A percentile compares a stretch with the other conserved stretches of the same genome.
These are phyloP conservation scores for Caenorhabditis tropicalis DNA, from an alignment of 1,140 invertebrate genomes.

Conservation along the genomic window DNA sequence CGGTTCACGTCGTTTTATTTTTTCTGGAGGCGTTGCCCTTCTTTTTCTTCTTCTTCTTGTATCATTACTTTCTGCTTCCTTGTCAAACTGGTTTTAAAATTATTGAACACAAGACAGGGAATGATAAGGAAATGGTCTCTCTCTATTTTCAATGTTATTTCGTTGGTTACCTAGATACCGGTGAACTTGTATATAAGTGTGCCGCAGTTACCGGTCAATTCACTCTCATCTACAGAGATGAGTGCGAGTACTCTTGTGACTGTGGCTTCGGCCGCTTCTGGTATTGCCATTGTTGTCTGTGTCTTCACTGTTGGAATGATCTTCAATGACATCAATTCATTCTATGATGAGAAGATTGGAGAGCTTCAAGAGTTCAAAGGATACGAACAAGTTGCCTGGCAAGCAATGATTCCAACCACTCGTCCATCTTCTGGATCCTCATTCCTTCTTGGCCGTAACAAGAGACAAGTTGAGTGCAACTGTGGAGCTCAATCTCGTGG, in stretches of 20 bases:
- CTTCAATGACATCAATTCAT: slow-evolving; percentile 57
- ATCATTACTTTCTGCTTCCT: slow-evolving; percentile 6
- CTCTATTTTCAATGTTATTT: neutral
- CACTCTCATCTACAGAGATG: slow-evolving; percentile 38
- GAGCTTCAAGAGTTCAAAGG: slow-evolving; percentile 54
- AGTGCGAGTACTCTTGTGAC: slow-evolving; percentile 47
- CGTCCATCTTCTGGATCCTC: slow-evolving; percentile 2
- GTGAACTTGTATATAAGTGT: neutral
- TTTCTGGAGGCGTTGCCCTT: slow-evolving; percentile 30
- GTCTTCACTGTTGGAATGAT: slow-evolving; percentile 50
- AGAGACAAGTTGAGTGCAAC: slow-evolving; percentile 58
- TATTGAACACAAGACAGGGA: slow-evolving; percentile 27
- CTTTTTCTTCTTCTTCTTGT: too few species aligned
- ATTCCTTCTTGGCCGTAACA: slow-evolving; percentile 52
- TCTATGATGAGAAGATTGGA: slow-evolving; percentile 54
- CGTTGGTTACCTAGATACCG: neutral
- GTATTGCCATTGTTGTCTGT: slow-evolving; percentile 51
- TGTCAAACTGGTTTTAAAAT: slow-evolving; percentile 35
- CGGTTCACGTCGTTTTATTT: slow-evolving; percentile 30
- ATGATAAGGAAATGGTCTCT: neutral
- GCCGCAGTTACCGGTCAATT: neutral
- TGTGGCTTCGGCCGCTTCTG: slow-evolving; percentile 47
- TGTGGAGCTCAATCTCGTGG: slow-evolving; percentile 53
- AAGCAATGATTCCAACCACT: slow-evolving; percentile 50
- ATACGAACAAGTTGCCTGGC: slow-evolving; percentile 52